These are phyloP conservation scores for Bradypodion ventrale DNA, from an alignment of 2,797 vertebrate genomes.

Conservation along the genomic window DNA sequence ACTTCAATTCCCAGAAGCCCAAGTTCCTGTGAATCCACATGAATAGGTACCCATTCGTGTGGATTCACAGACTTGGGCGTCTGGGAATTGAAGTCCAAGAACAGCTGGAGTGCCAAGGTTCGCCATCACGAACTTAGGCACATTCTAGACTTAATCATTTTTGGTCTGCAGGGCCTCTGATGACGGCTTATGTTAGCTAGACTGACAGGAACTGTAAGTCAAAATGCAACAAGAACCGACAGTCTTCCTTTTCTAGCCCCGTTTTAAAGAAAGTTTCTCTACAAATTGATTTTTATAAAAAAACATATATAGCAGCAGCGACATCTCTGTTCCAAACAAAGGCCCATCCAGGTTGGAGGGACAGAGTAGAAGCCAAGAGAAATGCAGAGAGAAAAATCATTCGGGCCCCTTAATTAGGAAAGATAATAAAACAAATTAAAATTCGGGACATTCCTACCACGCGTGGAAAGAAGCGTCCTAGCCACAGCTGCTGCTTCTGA, in stretches of 20 bases:
- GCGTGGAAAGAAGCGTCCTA: constrained; percentile 5
- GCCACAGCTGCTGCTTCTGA: constrained; percentile 35
- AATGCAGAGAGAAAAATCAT: no score
- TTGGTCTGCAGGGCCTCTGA: not conserved
- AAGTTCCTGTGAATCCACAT: no score
- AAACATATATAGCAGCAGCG: no score
- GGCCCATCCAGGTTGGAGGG: not conserved
- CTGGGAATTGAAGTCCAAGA: no score
- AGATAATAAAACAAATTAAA: no score
- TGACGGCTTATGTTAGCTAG: not conserved
- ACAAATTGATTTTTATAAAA: not conserved
- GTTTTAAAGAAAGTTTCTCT: not conserved
- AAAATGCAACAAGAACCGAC: not conserved
- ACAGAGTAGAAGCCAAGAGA: not conserved
- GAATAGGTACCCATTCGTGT: no score
- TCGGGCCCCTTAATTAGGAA: no score
- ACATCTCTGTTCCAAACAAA: not conserved
- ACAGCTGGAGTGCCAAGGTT: no score
- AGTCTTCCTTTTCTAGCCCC: not conserved
- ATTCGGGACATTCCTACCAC: constrained; percentile 5
- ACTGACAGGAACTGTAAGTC: not conserved
- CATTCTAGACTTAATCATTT: not conserved
- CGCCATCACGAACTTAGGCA: no score
- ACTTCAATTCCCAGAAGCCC: no score
- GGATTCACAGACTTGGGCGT: no score